Evolutionary conservation across 2,888 invertebrate species (phyloP).

Genomic region (Ectemnius continuus): DNA sequence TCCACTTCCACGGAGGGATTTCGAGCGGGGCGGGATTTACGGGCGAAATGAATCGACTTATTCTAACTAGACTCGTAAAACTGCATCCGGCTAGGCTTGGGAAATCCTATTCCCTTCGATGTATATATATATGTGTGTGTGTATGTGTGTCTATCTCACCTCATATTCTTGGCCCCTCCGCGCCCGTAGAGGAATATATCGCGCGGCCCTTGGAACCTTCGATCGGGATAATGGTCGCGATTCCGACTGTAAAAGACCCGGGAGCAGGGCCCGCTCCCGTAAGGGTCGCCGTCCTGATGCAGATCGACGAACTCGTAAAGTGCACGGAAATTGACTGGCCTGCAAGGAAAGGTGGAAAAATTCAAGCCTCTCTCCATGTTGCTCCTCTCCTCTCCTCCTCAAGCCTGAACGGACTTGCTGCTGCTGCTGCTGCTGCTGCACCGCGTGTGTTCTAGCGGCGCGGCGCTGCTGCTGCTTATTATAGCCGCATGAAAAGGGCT

Average conservation of each 20-base stretch:
- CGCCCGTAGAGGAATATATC: conserved; percentile 92
- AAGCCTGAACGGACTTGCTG: conserved; percentile 15
- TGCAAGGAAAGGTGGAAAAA: conserved; percentile 70
- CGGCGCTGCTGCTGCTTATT: neutral
- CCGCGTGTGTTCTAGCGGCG: neutral
- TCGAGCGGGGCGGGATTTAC: too few relatives aligned
- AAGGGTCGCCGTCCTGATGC: conserved; percentile 90
- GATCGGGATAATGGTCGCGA: conserved; percentile 83
- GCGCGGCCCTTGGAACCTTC: conserved; percentile 88
- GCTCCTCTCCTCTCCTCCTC: neutral
- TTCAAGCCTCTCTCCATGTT: neutral
- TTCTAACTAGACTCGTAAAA: too few relatives aligned
- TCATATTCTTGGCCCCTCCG: conserved; percentile 90
- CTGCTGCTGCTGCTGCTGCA: too few relatives aligned
- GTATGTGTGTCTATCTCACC: conserved; percentile 78
- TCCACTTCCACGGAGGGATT: too few relatives aligned
- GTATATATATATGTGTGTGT: too few relatives aligned
- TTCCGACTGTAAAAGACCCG: conserved; percentile 86
- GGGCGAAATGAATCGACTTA: too few relatives aligned
- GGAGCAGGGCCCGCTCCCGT: conserved; percentile 87
- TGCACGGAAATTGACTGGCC: conserved; percentile 90
- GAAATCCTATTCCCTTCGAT: too few relatives aligned
- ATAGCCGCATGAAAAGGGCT: conserved; percentile 26
- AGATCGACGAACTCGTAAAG: conserved; percentile 94
- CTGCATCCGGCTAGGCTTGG: too few relatives aligned